Base-by-base conservation (phyloP, 37 sponge, comb jelly and placozoan genomes). In the Theonella swinhoei region DNA sequence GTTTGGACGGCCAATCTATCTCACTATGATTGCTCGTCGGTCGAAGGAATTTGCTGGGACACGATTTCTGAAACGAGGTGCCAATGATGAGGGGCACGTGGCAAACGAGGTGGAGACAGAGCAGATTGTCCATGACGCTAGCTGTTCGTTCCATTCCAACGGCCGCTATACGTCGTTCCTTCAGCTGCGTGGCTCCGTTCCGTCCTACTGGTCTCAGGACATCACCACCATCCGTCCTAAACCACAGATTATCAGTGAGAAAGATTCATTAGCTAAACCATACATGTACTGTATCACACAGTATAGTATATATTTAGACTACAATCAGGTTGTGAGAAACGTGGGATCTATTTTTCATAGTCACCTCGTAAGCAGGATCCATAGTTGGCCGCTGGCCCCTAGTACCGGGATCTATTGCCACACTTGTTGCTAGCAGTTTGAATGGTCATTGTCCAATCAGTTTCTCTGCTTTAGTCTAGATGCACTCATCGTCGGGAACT, bases 51-150 rank as follows among this genome's bases (percentile, higher is more conserved):
- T 97, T 89, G 99, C 99, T 39, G 99, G 99, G 25, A 96, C 96
- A 14, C 47, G 99, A 32, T 98, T 90, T 72, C 79, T 96, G 24
- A 98, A 98, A 79, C 80, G 99, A 90, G 99, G 99, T 32, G 42
- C 84, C 4, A 94, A 96, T 63, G 97, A 96, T 83, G 91, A 92
- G 81, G 99, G 99, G 23, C 79, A 96, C 63, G 99, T 98, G 24
- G 99, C 99, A 29, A 98, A 98, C 77, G 99, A 98, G 39, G 99
- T 98, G 66, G 96, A 96, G 80, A 94, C 91, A 32, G 99, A 98
- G 72, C 96, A 96, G 81, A 88, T 96, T 14, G 96, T 93, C 20
- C 91, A 94, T 72, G 94, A 95, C 82, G 93, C 99, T 40, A 83
- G 78, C 59, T 76, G 88, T 64, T 85, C 84, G 17, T 71, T 90